Conservation (phyloP, 2,797 vertebrate genomes). For the Mormyrops attenuatus region DNA sequence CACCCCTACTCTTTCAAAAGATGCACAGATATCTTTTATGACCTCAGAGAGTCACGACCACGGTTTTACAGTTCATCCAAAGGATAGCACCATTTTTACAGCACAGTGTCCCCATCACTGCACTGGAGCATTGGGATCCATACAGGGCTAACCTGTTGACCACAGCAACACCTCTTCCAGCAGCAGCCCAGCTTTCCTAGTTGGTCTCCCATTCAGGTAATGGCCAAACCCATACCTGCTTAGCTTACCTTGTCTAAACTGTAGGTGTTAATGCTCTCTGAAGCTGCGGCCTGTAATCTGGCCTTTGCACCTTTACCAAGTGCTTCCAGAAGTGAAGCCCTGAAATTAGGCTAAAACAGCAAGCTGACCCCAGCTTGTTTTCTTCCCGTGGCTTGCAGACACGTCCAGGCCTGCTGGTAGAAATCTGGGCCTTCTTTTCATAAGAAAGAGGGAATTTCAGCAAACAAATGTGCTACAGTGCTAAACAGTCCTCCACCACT, state of each 20-base stretch:
- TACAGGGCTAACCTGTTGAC: too few relatives aligned
- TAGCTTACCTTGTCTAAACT: too few relatives aligned
- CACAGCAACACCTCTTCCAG: too few relatives aligned
- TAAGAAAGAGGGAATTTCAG: not conserved
- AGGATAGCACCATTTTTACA: too few relatives aligned
- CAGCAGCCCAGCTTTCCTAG: too few relatives aligned
- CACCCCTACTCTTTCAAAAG: too few relatives aligned
- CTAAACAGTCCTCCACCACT: not conserved
- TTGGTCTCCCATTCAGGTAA: too few relatives aligned
- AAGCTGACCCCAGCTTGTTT: not conserved
- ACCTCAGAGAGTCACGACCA: too few relatives aligned
- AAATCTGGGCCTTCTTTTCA: not conserved
- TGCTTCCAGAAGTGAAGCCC: not conserved
- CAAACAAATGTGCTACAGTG: not conserved
- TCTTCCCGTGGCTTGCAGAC: not conserved
- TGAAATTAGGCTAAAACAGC: not conserved
- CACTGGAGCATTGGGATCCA: too few relatives aligned
- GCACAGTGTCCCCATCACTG: too few relatives aligned
- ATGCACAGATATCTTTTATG: too few relatives aligned
- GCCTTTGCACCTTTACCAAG: not conserved
- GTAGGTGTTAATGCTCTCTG: not conserved
- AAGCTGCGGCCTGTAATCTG: not conserved
- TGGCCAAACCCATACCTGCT: not conserved
- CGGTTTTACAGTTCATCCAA: too few relatives aligned
- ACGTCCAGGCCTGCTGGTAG: not conserved